A percentile compares a stretch with the other conserved stretches of the same genome.
These are phyloP conservation scores for Ectemnius lituratus DNA, from an alignment of 2,888 invertebrate species.

Conservation along the genomic window DNA sequence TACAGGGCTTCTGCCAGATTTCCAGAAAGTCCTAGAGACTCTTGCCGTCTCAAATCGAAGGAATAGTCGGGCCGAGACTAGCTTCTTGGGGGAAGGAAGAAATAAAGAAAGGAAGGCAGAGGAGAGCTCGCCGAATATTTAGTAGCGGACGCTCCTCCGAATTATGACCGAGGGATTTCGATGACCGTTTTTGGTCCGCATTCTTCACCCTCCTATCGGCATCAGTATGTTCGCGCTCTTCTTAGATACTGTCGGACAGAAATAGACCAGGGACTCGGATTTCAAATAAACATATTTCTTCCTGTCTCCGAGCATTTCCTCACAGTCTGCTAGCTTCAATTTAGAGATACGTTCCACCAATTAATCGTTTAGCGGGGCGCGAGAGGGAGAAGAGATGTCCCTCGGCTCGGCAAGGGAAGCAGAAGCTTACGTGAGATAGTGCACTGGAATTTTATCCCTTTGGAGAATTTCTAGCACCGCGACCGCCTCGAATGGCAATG, in stretches of 20 bases:
- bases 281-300: slow-evolving; percentile 28
- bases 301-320: neutral
- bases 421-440: neutral
- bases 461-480: neutral
- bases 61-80: too few relatives aligned
- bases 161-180: slow-evolving; percentile 18
- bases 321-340: neutral
- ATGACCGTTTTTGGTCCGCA: neutral
- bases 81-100: neutral
- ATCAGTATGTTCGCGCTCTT: slow-evolving; percentile 1
- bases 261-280: slow-evolving; percentile 27
- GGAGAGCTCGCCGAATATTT: slow-evolving; percentile 12
- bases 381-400: too few relatives aligned
- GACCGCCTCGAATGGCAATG: neutral
- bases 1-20: slow-evolving; percentile 33
- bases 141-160: slow-evolving; percentile 20
- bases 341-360: neutral
- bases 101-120: slow-evolving; percentile 15
- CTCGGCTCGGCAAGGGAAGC: neutral
- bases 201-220: neutral
- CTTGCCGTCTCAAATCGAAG: too few relatives aligned
- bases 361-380: too few relatives aligned
- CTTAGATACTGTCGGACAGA: neutral
- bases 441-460: neutral
- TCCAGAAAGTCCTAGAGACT: slow-evolving; percentile 28